Conservation (phyloP, 2,797 vertebrate genomes). For the Melanotaenia pygmaea region DNA sequence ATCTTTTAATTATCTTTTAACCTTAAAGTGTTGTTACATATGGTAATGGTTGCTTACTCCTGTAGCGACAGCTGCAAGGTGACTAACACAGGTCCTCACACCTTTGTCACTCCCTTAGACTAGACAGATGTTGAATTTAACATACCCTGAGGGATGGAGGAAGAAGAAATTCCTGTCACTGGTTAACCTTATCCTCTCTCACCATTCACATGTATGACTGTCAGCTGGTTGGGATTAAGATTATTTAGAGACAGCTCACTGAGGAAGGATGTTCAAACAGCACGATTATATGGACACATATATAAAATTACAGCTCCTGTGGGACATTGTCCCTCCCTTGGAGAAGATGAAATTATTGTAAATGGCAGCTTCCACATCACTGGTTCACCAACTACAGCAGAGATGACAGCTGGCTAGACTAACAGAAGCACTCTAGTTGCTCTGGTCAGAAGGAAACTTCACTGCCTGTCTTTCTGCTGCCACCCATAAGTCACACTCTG, state of each 20-base stretch:
- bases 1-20: slow-evolving; percentile 20
- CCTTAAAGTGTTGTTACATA: slow-evolving; percentile 11
- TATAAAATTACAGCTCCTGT: slow-evolving; percentile 31
- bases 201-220: slow-evolving; percentile 4
- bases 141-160: slow-evolving; percentile 7
- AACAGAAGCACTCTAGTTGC: slow-evolving; percentile 27
- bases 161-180: slow-evolving; percentile 19
- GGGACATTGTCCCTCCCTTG: slow-evolving; percentile 13
- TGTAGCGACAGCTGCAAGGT: not conserved
- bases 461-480: slow-evolving; percentile 36
- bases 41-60: slow-evolving; percentile 7
- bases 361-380: slow-evolving; percentile 41
- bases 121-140: slow-evolving; percentile 20
- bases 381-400: slow-evolving; percentile 32
- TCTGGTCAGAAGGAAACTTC: slow-evolving; percentile 41
- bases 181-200: slow-evolving; percentile 1
- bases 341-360: slow-evolving; percentile 45
- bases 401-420: slow-evolving; percentile 47
- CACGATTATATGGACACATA: slow-evolving; percentile 9
- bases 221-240: slow-evolving; percentile 16
- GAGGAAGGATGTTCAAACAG: slow-evolving; percentile 14
- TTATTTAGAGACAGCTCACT: slow-evolving; percentile 22
- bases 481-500: slow-evolving; percentile 51
- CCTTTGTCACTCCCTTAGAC: slow-evolving; percentile 2
- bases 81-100: slow-evolving; percentile 15